Conservation (phyloP, 2,113 vertebrate species). For the Heterochromis multidens region DNA sequence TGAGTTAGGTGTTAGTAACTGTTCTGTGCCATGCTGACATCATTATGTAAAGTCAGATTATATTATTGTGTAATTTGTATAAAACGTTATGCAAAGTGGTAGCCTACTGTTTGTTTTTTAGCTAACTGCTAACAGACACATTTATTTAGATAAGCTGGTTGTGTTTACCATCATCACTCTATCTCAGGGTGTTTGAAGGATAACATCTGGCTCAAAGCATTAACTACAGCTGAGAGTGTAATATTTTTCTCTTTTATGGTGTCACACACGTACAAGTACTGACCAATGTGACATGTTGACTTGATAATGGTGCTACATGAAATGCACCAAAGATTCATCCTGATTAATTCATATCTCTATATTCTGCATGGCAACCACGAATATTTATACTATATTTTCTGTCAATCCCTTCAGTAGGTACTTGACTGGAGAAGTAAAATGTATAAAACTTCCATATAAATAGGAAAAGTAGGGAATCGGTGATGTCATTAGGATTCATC, state of each 20-base stretch:
- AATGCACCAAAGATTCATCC: background rate
- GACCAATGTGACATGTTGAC: background rate
- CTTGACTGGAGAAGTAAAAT: background rate
- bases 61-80: background rate
- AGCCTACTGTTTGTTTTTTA: background rate
- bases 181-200: background rate
- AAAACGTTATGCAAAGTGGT: background rate
- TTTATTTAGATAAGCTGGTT: background rate
- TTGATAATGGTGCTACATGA: background rate
- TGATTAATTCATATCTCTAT: background rate
- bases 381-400: background rate
- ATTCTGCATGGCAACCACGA: background rate
- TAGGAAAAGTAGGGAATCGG: background rate
- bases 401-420: background rate
- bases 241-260: background rate
- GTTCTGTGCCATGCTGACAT: background rate
- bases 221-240: background rate
- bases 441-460: background rate
- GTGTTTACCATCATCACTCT: background rate
- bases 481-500: background rate
- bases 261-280: background rate
- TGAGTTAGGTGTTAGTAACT: background rate
- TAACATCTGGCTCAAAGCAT: background rate
- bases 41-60: fast-evolving
- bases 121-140: background rate